Evolutionary conservation across 2,888 invertebrate genomes (phyloP).

Genomic region (Melolontha melolontha): DNA sequence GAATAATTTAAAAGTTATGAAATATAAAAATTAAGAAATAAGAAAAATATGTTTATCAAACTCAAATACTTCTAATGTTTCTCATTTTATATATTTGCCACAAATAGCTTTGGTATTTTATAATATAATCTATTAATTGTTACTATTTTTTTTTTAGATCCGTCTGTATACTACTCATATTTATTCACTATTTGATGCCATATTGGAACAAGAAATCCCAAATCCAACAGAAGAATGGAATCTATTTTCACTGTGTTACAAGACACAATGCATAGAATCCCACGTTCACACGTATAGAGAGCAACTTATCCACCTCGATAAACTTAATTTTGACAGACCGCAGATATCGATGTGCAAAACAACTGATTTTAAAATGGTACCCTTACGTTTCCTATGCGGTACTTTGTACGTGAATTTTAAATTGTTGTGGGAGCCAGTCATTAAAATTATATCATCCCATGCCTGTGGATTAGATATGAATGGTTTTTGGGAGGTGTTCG

Average conservation of each 20-base stretch:
- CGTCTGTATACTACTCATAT: conserved; percentile 81
- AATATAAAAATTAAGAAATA: too few relatives aligned
- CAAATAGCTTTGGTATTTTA: too few relatives aligned
- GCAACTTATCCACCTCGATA: conserved; percentile 79
- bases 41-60: too few relatives aligned
- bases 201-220: conserved; percentile 64
- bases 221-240: conserved; percentile 66
- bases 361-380: conserved; percentile 73
- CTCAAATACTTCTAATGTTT: too few relatives aligned
- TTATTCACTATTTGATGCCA: conserved; percentile 75
- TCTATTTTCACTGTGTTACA: conserved; percentile 76
- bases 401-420: conserved; percentile 88
- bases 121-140: too few relatives aligned
- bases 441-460: conserved; percentile 80
- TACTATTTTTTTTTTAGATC: conserved; percentile 69
- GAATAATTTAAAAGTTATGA: too few relatives aligned
- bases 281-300: conserved; percentile 85
- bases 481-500: conserved; percentile 82
- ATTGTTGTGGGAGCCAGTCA: conserved; percentile 87
- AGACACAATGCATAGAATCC: conserved; percentile 78
- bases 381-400: conserved; percentile 84
- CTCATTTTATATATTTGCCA: too few relatives aligned
- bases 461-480: conserved; percentile 72
- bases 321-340: conserved; percentile 75
- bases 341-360: conserved; percentile 68